Percentiles rank a stretch among this genome's conserved stretches.
phyloP scores from a whole-genome alignment of 2,113 vertebrate genomes.

The Tichodroma muraria region DNA sequence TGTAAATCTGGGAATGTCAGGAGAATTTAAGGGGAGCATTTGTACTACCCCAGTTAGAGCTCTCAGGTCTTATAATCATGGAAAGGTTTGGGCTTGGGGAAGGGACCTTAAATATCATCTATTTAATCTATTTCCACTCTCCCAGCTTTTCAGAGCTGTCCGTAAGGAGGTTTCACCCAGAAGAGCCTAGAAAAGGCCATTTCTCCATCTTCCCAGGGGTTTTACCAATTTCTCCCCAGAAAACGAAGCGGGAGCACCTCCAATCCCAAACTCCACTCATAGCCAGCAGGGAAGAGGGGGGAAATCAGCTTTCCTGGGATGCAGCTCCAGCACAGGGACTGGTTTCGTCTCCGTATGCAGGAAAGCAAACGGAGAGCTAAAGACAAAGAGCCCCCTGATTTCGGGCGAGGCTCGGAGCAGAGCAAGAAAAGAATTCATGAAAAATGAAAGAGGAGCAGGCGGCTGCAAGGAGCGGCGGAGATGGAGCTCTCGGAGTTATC shows the following conservation, averaged over 20 bases:
- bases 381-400: not conserved
- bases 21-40: not conserved
- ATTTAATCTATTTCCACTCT: not conserved
- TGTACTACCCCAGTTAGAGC: rapidly evolving
- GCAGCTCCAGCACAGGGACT: not conserved
- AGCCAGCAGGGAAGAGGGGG: not conserved
- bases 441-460: constrained; percentile 46
- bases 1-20: not conserved
- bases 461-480: not conserved
- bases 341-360: not conserved
- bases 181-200: not conserved
- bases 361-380: not conserved
- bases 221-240: not conserved
- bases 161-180: not conserved
- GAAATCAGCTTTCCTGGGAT: not conserved
- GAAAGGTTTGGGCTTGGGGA: not conserved
- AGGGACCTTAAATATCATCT: no score
- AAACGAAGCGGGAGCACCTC: not conserved
- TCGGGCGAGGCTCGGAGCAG: not conserved
- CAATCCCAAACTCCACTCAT: rapidly evolving
- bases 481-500: constrained; percentile 24
- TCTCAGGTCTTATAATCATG: not conserved
- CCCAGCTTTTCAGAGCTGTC: not conserved
- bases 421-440: not conserved
- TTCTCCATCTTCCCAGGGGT: not conserved